A percentile compares a stretch with the other conserved stretches of the same genome.
Evolutionary conservation across 2,113 vertebrate species (phyloP).

Genomic region (Paralichthys olivaceus): DNA sequence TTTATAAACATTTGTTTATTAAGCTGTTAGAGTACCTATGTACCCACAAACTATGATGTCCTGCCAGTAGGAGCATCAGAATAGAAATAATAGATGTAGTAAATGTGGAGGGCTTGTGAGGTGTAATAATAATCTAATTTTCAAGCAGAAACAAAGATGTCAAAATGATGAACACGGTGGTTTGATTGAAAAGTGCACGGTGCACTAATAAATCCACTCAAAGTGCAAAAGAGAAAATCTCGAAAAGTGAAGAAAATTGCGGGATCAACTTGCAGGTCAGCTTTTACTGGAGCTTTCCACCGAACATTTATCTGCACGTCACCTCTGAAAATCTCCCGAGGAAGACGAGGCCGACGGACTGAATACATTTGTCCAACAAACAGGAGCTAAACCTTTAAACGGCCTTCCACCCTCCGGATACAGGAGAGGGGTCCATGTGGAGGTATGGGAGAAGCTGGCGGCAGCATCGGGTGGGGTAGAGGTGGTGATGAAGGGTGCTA

Average conservation of each 20-base stretch:
- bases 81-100: too few relatives aligned
- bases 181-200: neutral
- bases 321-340: constrained; percentile 6
- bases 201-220: neutral
- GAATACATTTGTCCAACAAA: neutral
- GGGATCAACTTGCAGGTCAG: neutral
- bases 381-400: constrained; percentile 20
- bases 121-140: neutral
- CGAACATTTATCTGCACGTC: neutral
- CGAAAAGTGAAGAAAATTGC: neutral
- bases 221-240: neutral
- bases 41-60: neutral
- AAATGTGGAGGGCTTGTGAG: too few relatives aligned
- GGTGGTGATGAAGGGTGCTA: constrained; percentile 41
- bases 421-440: constrained; percentile 38
- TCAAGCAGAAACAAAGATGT: too few relatives aligned
- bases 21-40: too few relatives aligned
- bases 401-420: constrained; percentile 9
- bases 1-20: too few relatives aligned
- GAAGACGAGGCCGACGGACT: neutral
- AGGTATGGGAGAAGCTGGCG: constrained; percentile 57
- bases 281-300: neutral
- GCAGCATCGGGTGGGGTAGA: constrained; percentile 27
- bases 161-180: neutral
- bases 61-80: neutral